Conservation (phyloP, 2,797 vertebrate genomes). For the Parauchenoglanis ngamensis region DNA sequence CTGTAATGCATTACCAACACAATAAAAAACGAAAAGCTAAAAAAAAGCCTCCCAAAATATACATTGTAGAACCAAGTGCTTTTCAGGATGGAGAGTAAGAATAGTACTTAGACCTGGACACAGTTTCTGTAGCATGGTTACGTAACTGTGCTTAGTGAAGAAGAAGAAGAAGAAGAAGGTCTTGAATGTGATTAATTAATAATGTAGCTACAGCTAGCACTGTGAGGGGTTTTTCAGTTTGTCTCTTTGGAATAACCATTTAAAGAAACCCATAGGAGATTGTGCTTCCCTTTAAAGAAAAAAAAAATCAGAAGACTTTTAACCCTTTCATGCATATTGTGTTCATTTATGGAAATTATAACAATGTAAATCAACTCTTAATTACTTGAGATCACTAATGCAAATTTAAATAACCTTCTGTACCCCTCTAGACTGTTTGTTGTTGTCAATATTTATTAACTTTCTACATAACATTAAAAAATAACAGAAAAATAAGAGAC, state of each 20-base stretch:
- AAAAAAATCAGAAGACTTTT: background rate
- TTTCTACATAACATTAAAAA: too few relatives aligned
- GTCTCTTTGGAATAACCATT: background rate
- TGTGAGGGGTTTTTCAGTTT: background rate
- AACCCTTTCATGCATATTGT: background rate
- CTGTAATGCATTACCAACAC: background rate
- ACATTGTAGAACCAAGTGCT: background rate
- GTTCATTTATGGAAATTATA: background rate
- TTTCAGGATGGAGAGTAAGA: slow-evolving; percentile 7
- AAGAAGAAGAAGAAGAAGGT: too few relatives aligned
- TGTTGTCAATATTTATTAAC: too few relatives aligned
- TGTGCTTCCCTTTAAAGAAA: background rate
- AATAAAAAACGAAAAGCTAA: background rate
- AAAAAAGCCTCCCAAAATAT: background rate
- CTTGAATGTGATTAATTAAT: slow-evolving; percentile 6
- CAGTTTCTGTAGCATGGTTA: background rate
- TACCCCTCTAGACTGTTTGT: too few relatives aligned
- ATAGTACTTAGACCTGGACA: background rate
- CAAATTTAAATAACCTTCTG: background rate
- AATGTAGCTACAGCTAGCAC: background rate
- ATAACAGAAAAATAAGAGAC: too few relatives aligned
- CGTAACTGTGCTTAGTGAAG: slow-evolving; percentile 2
- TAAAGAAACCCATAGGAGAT: background rate
- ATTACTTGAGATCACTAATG: background rate
- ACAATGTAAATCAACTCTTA: background rate